A percentile compares a stretch with the other conserved stretches of the same genome.
Conservation (phyloP, 2,113 vertebrate species). For the Mesitornis unicolor region DNA sequence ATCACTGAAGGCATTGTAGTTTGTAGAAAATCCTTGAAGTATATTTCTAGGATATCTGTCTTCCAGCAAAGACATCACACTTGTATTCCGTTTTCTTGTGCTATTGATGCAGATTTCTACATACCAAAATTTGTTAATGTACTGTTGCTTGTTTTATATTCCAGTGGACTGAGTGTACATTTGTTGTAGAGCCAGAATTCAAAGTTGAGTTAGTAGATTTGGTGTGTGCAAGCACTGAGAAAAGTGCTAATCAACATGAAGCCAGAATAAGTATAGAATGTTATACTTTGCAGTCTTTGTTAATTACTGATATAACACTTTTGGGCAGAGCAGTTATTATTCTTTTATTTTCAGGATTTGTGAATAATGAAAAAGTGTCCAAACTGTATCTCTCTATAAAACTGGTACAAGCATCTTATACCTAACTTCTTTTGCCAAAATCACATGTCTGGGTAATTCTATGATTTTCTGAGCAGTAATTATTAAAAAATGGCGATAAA, state of each 20-base stretch:
- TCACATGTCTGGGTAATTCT: background rate
- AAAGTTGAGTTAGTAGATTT: background rate
- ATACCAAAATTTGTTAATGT: background rate
- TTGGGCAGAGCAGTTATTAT: background rate
- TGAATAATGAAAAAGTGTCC: background rate
- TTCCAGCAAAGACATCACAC: background rate
- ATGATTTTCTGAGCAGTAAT: background rate
- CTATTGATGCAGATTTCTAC: background rate
- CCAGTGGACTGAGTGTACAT: background rate
- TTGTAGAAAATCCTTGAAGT: background rate
- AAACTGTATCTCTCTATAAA: background rate
- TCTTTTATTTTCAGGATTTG: background rate
- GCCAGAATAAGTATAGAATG: background rate
- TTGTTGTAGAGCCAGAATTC: background rate
- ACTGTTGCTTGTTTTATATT: background rate
- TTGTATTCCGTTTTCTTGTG: background rate
- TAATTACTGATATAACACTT: background rate
- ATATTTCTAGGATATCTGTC: background rate
- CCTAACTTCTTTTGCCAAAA: background rate
- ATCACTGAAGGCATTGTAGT: background rate
- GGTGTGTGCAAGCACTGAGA: background rate
- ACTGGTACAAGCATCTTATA: background rate
- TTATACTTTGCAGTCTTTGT: background rate
- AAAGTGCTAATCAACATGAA: background rate
- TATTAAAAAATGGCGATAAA: constrained; percentile 9